A percentile compares a stretch with the other conserved stretches of the same genome.
Conservation (phyloP, 2,888 invertebrate genomes). For the Automeris io region DNA sequence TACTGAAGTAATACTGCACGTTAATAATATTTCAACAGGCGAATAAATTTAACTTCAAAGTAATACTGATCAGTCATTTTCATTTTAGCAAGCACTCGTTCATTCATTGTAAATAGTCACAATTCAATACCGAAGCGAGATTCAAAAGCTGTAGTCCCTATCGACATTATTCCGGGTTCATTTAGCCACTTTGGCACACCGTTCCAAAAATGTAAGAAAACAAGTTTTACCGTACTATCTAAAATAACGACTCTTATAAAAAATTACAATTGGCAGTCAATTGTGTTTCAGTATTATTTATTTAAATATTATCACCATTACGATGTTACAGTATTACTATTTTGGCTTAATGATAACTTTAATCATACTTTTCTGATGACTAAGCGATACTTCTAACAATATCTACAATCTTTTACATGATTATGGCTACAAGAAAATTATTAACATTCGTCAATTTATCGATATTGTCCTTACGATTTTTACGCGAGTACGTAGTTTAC, state of each 20-base stretch:
- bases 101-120: slow-evolving; percentile 28
- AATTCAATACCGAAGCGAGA: slow-evolving; percentile 11
- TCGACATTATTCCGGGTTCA: background rate
- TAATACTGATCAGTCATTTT: slow-evolving; percentile 59
- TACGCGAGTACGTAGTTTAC: slow-evolving; percentile 73
- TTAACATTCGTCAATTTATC: slow-evolving; percentile 67
- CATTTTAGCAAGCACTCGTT: slow-evolving; percentile 60
- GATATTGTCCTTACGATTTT: slow-evolving; percentile 76
- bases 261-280: slow-evolving; percentile 75
- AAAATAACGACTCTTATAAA: slow-evolving; percentile 69
- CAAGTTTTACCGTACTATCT: slow-evolving; percentile 65
- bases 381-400: slow-evolving; percentile 50
- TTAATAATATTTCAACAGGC: slow-evolving; percentile 26
- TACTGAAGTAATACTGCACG: slow-evolving; percentile 34
- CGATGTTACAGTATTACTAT: slow-evolving; percentile 51
- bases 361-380: slow-evolving; percentile 40
- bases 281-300: slow-evolving; percentile 61
- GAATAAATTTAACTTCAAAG: slow-evolving; percentile 35
- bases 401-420: slow-evolving; percentile 61
- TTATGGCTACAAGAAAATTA: slow-evolving; percentile 58
- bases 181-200: slow-evolving; percentile 67
- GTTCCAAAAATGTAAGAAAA: slow-evolving; percentile 64
- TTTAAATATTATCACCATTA: slow-evolving; percentile 64
- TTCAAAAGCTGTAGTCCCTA: background rate
- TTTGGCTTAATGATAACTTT: slow-evolving; percentile 55